Conservation (phyloP, 2,888 invertebrate genomes). For the Amaurobius ferox region DNA sequence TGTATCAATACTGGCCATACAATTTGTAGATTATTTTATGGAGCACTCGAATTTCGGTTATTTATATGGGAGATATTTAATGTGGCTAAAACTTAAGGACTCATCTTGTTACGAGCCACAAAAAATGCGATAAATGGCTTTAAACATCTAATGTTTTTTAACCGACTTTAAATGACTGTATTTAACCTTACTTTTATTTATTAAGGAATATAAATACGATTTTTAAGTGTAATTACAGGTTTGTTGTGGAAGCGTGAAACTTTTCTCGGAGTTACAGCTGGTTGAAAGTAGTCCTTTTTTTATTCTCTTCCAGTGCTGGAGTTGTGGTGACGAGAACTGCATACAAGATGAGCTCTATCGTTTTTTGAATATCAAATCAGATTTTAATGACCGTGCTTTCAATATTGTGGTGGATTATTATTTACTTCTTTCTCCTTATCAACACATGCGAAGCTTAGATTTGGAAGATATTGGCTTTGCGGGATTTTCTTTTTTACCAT, state of each 20-base stretch:
- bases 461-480: slow-evolving; percentile 32
- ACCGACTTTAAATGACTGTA: no score
- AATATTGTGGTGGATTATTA: slow-evolving; percentile 35
- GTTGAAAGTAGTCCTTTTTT: slow-evolving; percentile 2
- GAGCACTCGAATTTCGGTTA: no score
- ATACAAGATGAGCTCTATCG: slow-evolving; percentile 44
- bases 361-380: slow-evolving; percentile 55
- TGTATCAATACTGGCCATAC: no score
- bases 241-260: slow-evolving; percentile 46
- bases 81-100: no score
- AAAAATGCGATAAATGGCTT: no score
- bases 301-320: slow-evolving; percentile 20
- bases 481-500: neutral
- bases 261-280: slow-evolving; percentile 5
- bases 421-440: slow-evolving; percentile 18
- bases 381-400: slow-evolving; percentile 36
- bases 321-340: slow-evolving; percentile 44
- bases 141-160: no score
- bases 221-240: slow-evolving; percentile 44
- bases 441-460: slow-evolving; percentile 23
- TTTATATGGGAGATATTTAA: no score
- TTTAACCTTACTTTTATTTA: no score
- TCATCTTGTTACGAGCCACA: no score
- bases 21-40: no score
- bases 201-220: neutral